These are phyloP conservation scores for Pedionomus torquatus DNA, from an alignment of 2,113 vertebrate species.

Conservation along the genomic window DNA sequence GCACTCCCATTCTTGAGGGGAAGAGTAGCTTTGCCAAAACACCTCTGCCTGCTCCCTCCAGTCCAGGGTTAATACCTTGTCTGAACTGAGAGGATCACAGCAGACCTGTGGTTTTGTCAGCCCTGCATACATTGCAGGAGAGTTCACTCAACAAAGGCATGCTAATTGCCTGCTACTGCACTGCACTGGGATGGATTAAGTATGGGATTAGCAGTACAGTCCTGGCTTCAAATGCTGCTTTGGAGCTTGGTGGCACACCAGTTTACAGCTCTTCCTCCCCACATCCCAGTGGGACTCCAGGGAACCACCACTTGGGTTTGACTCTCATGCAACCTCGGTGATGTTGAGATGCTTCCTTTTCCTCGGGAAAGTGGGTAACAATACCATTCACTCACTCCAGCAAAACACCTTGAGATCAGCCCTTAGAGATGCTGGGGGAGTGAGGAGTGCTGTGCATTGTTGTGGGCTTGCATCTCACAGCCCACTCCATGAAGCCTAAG, in stretches of 20 bases:
- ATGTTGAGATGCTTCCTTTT: rapidly evolving
- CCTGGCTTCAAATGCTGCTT: background rate
- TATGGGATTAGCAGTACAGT: background rate
- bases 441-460: background rate
- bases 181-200: background rate
- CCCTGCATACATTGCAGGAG: background rate
- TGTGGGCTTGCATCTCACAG: background rate
- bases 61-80: background rate
- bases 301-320: background rate
- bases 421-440: rapidly evolving
- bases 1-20: background rate
- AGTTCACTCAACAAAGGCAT: background rate
- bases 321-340: background rate
- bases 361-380: background rate
- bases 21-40: conserved; percentile 3
- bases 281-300: background rate
- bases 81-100: background rate
- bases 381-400: background rate
- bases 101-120: background rate
- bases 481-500: background rate
- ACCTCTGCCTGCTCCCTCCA: background rate
- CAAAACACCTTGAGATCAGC: background rate
- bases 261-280: background rate
- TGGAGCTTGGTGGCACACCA: background rate
- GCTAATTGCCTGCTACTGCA: background rate